Conservation (phyloP, 2,113 vertebrate genomes). For the Choloepus hoffmanni region DNA sequence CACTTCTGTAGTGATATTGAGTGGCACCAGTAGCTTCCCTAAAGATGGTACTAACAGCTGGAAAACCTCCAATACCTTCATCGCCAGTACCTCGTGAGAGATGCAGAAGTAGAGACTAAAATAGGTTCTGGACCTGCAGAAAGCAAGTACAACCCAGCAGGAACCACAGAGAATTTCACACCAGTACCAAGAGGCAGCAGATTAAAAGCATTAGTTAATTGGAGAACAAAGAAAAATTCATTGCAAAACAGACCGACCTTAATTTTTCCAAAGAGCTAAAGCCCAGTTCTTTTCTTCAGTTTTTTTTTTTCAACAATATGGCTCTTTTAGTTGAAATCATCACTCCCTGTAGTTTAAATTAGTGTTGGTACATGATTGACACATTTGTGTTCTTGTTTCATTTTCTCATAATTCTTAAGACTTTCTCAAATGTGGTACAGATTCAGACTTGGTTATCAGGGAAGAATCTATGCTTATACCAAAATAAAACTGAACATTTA, state of each 20-base stretch:
- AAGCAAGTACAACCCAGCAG: conserved; percentile 15
- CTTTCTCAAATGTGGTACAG: not conserved
- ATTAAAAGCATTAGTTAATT: not conserved
- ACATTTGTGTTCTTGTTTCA: not conserved
- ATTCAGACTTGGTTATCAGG: not conserved
- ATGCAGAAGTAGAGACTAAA: not conserved
- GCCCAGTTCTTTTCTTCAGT: not conserved
- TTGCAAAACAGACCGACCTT: not conserved
- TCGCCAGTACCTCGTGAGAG: not conserved
- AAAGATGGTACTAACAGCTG: not conserved
- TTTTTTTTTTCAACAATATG: not conserved
- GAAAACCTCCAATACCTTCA: not conserved
- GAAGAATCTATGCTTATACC: not conserved
- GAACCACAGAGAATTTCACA: not conserved
- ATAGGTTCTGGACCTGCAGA: not conserved
- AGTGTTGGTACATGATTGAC: not conserved
- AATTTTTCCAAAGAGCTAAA: not conserved
- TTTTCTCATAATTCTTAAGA: not conserved
- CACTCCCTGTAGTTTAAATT: not conserved
- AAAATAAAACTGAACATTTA: not conserved
- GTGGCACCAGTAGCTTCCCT: not conserved
- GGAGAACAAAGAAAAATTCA: conserved; percentile 2
- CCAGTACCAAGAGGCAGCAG: not conserved
- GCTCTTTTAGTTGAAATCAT: not conserved
- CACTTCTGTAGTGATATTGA: not conserved